A percentile compares a stretch with the other conserved stretches of the same genome.
Evolutionary conservation across 2,113 vertebrate species (phyloP).

Genomic region (Setophaga kirtlandii): DNA sequence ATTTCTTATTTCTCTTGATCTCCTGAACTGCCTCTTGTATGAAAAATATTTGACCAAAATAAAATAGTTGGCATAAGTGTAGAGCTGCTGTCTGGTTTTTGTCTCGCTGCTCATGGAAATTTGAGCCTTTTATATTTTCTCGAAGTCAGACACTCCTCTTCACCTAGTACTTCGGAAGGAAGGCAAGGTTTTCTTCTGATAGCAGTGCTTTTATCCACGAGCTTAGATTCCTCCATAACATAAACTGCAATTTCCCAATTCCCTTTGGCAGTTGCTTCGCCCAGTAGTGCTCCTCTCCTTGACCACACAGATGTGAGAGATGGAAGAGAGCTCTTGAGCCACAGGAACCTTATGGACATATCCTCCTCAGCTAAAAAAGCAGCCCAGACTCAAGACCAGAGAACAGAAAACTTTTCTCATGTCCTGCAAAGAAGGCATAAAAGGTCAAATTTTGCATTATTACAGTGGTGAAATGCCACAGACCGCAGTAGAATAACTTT

Average conservation of each 20-base stretch:
- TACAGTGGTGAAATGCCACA: conserved; percentile 9
- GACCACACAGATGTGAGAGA: neutral
- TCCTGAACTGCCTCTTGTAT: neutral
- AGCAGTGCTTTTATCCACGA: neutral
- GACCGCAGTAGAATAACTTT: neutral
- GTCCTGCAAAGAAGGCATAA: neutral
- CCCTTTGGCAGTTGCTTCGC: neutral
- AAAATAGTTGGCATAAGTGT: neutral
- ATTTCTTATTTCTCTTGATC: neutral
- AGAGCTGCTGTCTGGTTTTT: neutral
- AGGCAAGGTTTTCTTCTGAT: neutral
- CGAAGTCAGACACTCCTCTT: neutral
- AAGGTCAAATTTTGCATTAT: neutral
- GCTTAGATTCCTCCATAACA: neutral
- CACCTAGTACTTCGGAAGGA: neutral
- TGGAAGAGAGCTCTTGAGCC: neutral
- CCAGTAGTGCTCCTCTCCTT: neutral
- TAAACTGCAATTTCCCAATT: neutral
- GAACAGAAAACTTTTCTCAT: rapidly evolving
- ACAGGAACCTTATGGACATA: neutral
- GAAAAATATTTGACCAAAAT: neutral
- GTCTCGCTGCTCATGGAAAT: neutral
- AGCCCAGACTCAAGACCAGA: neutral
- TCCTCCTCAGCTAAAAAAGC: neutral
- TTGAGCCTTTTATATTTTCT: neutral